Evolutionary conservation across 1,140 invertebrate genomes (phyloP), one percentile per base, ranked within the genome.

Genomic region (Hormaphis cornu): DNA sequence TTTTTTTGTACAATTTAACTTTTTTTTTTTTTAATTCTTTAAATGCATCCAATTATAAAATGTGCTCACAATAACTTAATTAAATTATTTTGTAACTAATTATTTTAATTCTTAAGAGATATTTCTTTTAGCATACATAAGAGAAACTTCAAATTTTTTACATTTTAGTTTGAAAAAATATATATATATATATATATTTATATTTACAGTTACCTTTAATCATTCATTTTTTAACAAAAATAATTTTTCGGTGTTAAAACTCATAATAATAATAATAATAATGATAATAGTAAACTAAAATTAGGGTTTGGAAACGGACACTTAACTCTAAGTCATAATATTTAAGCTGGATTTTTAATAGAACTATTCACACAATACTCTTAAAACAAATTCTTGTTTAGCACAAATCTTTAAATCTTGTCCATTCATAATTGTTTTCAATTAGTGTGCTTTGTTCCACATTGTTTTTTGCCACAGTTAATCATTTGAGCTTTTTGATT

Each of bases 11-110:
- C 16, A 24, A 24, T 58, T 9, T 22, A 22, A 37, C 37, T 24
- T 22, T 22, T 3, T 37, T 16, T 14, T 37, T 12, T 8, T 58
- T 37, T 24, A 37, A 58, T 40, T 24, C 14, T 48, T 48, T 50
- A 66, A 66, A 50, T 66, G 44, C 61, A 33, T 48, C 61, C 61
- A 66, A 63, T 46, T 63, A 63, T 30, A 28, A 3, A 48, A 48
- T 30, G 50, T 66, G 61, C 61, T 66, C 61, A 66, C 61, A 66
- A 66, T 66, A 66, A 66, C 61, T 66, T 66, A 30, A 48, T 48
- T 66, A 50, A 33, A 48, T 66, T 66, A 66, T 42, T 10, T 33
- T 48, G 22, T 66, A 66, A 22, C 24, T 24, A 35, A 33, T 63
- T 56, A 56, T 8, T 40, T 58, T 24, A 58, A 37, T 24, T 14